Evolutionary conservation across 2,888 invertebrate genomes (phyloP).

Genomic region (Portevinia maculata): DNA sequence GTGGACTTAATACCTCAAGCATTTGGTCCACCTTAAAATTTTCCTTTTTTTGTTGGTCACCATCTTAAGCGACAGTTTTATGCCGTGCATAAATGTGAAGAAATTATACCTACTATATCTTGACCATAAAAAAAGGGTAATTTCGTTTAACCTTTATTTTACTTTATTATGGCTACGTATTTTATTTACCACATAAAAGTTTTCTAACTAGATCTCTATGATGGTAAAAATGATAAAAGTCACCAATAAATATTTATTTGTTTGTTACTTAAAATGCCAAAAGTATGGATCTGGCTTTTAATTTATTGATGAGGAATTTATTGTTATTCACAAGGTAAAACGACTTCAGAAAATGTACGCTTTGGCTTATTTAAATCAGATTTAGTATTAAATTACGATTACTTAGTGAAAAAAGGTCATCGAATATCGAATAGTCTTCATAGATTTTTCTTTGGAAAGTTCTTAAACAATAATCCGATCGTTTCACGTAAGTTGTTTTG

Average conservation of each 20-base stretch:
- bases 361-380: conserved; percentile 10
- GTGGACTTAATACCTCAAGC: too few relatives aligned
- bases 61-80: too few relatives aligned
- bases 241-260: not conserved
- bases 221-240: not conserved
- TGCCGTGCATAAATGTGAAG: too few relatives aligned
- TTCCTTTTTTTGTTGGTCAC: too few relatives aligned
- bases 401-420: conserved; percentile 37
- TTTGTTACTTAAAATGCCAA: not conserved
- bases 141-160: too few relatives aligned
- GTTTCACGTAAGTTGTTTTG: not conserved
- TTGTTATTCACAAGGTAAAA: not conserved
- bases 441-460: not conserved
- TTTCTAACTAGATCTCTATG: too few relatives aligned
- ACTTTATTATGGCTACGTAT: too few relatives aligned
- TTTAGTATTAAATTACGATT: conserved; percentile 26
- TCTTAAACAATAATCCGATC: not conserved
- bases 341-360: not conserved
- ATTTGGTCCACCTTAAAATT: too few relatives aligned
- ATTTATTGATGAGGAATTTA: not conserved
- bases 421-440: not conserved
- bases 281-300: not conserved
- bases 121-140: too few relatives aligned
- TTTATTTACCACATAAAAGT: too few relatives aligned
- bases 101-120: too few relatives aligned